phyloP scores from a whole-genome alignment of 2,113 vertebrate species.

The Cyanocitta stelleri region DNA sequence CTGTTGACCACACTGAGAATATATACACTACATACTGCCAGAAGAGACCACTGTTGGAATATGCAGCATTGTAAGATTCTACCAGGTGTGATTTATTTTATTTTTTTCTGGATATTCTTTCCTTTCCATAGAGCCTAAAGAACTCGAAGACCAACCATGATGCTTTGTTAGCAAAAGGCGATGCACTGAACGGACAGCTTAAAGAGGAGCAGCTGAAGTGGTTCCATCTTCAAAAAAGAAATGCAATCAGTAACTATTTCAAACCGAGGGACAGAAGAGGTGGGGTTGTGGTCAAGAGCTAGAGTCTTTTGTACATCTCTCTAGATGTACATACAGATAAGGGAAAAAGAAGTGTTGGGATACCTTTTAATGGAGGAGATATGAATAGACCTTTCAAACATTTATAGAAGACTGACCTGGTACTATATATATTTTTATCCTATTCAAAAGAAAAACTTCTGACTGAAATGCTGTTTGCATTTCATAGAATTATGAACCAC shows the following conservation, averaged over 20 bases:
- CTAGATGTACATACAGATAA: not conserved
- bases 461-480: not conserved
- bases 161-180: conserved; percentile 75
- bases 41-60: not conserved
- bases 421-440: not conserved
- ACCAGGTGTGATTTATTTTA: not conserved
- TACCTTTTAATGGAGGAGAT: not conserved
- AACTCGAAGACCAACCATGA: conserved; percentile 77
- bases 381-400: not conserved
- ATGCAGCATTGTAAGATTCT: not conserved
- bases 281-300: not conserved
- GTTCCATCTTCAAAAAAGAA: conserved; percentile 72
- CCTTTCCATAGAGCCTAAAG: conserved; percentile 71
- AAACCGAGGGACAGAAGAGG: conserved; percentile 72
- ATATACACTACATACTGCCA: not conserved
- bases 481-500: not conserved
- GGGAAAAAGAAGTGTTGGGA: not conserved
- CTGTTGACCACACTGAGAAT: not conserved
- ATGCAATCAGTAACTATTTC: conserved; percentile 66
- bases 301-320: not conserved
- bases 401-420: not conserved
- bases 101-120: not conserved
- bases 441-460: not conserved
- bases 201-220: conserved; percentile 76
- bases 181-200: conserved; percentile 77